These are phyloP conservation scores for Drosophila suboccidentalis DNA, from an alignment of 2,888 invertebrate species.

Conservation along the genomic window DNA sequence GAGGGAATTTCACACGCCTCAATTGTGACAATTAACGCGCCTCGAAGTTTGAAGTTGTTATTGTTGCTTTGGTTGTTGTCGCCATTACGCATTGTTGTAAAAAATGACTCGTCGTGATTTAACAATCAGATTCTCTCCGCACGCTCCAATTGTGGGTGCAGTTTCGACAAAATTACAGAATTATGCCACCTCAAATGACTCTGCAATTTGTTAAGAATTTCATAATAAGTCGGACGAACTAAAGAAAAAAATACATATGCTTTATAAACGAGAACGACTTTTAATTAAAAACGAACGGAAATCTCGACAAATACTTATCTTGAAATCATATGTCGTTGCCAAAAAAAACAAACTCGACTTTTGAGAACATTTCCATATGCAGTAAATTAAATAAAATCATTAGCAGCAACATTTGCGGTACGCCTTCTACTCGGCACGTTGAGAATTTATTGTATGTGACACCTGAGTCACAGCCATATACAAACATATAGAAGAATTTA, in stretches of 20 bases:
- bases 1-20: conserved; percentile 76
- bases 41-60: conserved; percentile 20
- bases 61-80: conserved; percentile 36
- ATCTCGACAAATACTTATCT: conserved; percentile 21
- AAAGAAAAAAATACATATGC: conserved; percentile 1
- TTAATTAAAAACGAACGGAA: conserved; percentile 44
- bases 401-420: conserved; percentile 34
- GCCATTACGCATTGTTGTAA: conserved; percentile 60
- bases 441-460: conserved; percentile 72
- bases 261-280: not conserved
- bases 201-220: conserved; percentile 51
- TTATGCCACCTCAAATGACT: conserved; percentile 67
- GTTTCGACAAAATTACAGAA: conserved; percentile 56
- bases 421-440: conserved; percentile 60
- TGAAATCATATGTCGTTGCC: conserved; percentile 13
- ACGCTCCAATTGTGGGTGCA: conserved; percentile 63
- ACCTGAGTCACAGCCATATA: conserved; percentile 69
- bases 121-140: conserved; percentile 52
- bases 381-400: conserved; percentile 38
- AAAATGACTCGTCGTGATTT: conserved; percentile 73
- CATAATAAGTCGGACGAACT: conserved; percentile 24
- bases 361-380: conserved; percentile 54
- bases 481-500: conserved; percentile 18
- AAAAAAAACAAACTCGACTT: conserved; percentile 19
- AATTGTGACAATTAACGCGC: conserved; percentile 62